phyloP scores from a whole-genome alignment of 2,797 vertebrate genomes.

The Acrossocheilus fasciatus region DNA sequence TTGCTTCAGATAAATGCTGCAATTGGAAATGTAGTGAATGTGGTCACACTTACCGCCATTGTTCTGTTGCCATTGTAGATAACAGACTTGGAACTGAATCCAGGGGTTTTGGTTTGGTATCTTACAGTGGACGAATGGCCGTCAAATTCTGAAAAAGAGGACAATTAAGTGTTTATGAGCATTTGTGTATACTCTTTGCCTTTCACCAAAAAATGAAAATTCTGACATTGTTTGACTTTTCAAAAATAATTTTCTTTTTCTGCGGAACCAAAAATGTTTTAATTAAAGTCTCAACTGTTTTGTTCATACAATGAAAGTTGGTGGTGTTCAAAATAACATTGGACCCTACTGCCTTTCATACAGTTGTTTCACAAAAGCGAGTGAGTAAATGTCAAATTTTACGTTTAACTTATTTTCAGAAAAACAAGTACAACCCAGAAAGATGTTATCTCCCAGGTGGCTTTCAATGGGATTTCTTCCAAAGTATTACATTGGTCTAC shows the following conservation, averaged over 20 bases:
- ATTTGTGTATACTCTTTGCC: neutral
- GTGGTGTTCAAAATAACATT: neutral
- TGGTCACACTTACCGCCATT: conserved; percentile 75
- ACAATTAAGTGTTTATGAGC: conserved; percentile 11
- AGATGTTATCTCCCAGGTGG: neutral
- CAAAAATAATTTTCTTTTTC: neutral
- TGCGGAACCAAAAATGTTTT: neutral
- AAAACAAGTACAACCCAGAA: neutral
- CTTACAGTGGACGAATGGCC: conserved; percentile 61
- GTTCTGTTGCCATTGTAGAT: conserved; percentile 71
- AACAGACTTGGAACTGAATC: conserved; percentile 81
- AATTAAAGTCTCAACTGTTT: neutral
- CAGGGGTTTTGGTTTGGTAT: conserved; percentile 62
- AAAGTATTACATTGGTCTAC: neutral
- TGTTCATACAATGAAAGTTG: neutral
- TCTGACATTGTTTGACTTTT: neutral
- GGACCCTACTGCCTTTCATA: neutral
- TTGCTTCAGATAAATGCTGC: neutral
- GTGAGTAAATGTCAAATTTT: neutral
- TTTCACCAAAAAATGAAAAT: neutral
- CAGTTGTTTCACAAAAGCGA: neutral
- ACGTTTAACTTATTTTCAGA: neutral
- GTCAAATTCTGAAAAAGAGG: conserved; percentile 67
- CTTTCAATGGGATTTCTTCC: conserved; percentile 7
- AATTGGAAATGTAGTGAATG: neutral